Conservation (phyloP, 2,888 invertebrate genomes). For the Cryptocephalus primarius region DNA sequence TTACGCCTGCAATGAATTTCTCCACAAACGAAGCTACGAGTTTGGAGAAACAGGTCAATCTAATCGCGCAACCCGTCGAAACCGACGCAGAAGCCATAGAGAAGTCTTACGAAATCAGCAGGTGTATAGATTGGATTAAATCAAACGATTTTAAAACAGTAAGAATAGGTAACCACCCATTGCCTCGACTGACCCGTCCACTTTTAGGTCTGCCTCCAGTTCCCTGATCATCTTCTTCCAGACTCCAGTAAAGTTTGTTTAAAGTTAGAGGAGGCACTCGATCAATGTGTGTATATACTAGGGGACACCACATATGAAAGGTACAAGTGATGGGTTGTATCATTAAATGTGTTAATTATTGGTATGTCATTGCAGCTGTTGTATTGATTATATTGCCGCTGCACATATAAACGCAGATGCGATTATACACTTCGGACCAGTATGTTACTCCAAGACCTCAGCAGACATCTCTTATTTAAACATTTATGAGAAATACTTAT, state of each 20-base stretch:
- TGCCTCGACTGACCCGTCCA: slow-evolving; percentile 1
- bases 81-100: slow-evolving; percentile 32
- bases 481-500: slow-evolving; percentile 51
- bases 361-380: slow-evolving; percentile 54
- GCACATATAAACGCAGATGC: slow-evolving; percentile 78
- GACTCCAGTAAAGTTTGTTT: slow-evolving; percentile 57
- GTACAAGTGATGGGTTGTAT: slow-evolving; percentile 37
- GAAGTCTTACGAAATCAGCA: slow-evolving; percentile 46
- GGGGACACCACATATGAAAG: slow-evolving; percentile 90
- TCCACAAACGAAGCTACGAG: slow-evolving; percentile 44
- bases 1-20: slow-evolving; percentile 33
- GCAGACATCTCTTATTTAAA: slow-evolving; percentile 64
- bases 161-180: slow-evolving; percentile 6
- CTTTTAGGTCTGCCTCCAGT: slow-evolving; percentile 77
- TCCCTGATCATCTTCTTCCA: slow-evolving; percentile 70
- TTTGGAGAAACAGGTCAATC: slow-evolving; percentile 40
- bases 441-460: slow-evolving; percentile 68
- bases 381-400: slow-evolving; percentile 82
- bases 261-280: slow-evolving; percentile 38
- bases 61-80: slow-evolving; percentile 15
- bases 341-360: slow-evolving; percentile 2
- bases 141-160: slow-evolving; percentile 57
- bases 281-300: slow-evolving; percentile 63
- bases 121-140: slow-evolving; percentile 60
- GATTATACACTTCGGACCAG: slow-evolving; percentile 83